Percentiles rank a stretch among this genome's conserved stretches.
Evolutionary conservation across 2,113 vertebrate species (phyloP).

Genomic region (Phainopepla nitens): DNA sequence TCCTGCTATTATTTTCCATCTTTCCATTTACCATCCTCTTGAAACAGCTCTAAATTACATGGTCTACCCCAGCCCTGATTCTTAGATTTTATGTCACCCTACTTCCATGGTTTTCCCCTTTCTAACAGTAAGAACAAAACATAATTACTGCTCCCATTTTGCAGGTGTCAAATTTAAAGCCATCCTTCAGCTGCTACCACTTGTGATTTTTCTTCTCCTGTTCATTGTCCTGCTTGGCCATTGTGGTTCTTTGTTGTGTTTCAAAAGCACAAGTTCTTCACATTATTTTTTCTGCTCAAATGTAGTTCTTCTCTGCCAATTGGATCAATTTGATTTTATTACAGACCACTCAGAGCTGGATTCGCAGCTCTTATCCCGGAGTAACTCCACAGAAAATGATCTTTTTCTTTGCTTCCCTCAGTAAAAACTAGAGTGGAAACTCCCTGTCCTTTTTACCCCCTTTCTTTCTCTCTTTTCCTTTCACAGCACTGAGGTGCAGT

Average conservation of each 20-base stretch:
- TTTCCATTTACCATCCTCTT: slow-evolving; percentile 47
- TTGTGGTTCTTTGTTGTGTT: slow-evolving; percentile 48
- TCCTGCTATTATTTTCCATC: slow-evolving; percentile 59
- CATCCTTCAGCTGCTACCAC: slow-evolving; percentile 18
- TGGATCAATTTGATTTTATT: slow-evolving; percentile 57
- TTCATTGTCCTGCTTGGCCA: slow-evolving; percentile 40
- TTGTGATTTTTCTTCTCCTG: slow-evolving; percentile 47
- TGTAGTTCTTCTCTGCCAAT: slow-evolving; percentile 17
- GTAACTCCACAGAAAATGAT: slow-evolving; percentile 7
- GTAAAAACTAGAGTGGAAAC: not conserved
- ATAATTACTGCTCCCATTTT: slow-evolving; percentile 48
- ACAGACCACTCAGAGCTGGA: slow-evolving; percentile 14
- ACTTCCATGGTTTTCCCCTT: not conserved
- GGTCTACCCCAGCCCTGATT: not conserved
- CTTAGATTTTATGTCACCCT: slow-evolving; percentile 54
- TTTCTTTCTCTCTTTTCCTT: not conserved
- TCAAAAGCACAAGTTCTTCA: slow-evolving; percentile 30
- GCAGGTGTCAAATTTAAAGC: slow-evolving; percentile 29
- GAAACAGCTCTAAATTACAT: slow-evolving; percentile 56
- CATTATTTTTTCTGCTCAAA: not conserved
- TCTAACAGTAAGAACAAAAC: slow-evolving; percentile 36
- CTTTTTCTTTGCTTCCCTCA: not conserved
- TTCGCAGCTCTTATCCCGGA: not conserved
- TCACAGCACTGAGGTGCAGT: not conserved
- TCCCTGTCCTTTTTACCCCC: not conserved